Percentiles rank a stretch among this genome's conserved stretches.
Conservation (phyloP, 1,140 invertebrate genomes). For the Bradynema listronoti region DNA sequence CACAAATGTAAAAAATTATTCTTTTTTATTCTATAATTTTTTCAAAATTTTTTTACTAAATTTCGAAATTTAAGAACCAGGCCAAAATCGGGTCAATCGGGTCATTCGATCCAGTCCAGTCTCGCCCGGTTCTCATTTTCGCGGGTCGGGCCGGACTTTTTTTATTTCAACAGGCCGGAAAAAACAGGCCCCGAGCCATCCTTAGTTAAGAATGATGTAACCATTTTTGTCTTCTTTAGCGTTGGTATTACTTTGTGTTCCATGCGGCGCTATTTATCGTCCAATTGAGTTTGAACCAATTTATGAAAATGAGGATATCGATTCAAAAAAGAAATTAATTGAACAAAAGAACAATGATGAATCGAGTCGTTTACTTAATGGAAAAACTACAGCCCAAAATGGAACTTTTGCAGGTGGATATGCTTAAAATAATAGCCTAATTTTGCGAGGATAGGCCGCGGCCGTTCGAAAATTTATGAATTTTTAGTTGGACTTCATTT, state of each 20-base stretch:
- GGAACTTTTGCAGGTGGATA: background rate
- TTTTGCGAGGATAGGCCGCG: too few species aligned
- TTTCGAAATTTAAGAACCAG: too few species aligned
- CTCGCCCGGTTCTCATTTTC: too few species aligned
- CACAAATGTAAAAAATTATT: too few species aligned
- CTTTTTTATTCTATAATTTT: too few species aligned
- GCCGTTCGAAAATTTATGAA: too few species aligned
- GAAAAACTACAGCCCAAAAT: background rate
- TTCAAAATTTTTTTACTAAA: too few species aligned
- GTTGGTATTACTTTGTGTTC: conserved; percentile 63
- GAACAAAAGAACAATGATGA: conserved; percentile 10
- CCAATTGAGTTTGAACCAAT: conserved; percentile 66
- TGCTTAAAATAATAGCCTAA: too few species aligned
- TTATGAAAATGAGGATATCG: conserved; percentile 51
- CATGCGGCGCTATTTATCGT: conserved; percentile 76
- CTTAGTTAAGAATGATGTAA: background rate
- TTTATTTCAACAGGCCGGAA: background rate
- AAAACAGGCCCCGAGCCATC: background rate
- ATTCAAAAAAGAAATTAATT: conserved; percentile 22
- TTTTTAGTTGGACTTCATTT: too few species aligned
- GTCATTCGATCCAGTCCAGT: too few species aligned
- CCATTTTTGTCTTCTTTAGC: conserved; percentile 20
- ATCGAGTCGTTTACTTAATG: background rate
- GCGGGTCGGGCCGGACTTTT: too few species aligned
- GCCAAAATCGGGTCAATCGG: too few species aligned